Conservation (phyloP, 2,888 invertebrate genomes). For the Aphidoletes aphidimyza region DNA sequence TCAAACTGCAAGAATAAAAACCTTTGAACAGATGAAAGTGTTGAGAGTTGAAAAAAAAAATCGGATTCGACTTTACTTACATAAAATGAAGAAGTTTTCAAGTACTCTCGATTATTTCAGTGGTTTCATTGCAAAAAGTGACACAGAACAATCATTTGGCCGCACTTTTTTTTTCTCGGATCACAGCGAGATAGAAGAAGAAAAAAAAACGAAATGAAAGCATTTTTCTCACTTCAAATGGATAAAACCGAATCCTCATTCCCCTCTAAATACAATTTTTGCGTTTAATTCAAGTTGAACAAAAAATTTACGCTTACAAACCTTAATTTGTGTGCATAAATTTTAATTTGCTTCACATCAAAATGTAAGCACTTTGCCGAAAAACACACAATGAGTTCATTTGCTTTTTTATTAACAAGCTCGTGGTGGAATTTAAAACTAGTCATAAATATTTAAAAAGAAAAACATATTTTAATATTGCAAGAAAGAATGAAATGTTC, state of each 20-base stretch:
- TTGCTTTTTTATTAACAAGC: not conserved
- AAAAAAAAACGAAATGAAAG: not conserved
- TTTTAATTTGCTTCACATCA: conserved; percentile 41
- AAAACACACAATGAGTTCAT: no score
- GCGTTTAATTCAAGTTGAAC: not conserved
- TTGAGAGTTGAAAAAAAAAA: conserved; percentile 39
- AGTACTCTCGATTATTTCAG: conserved; percentile 24
- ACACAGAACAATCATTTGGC: conserved; percentile 12
- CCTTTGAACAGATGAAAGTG: not conserved
- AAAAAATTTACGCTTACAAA: not conserved
- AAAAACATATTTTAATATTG: no score
- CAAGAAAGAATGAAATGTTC: not conserved
- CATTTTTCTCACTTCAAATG: not conserved
- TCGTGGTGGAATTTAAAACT: not conserved
- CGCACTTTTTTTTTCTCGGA: not conserved
- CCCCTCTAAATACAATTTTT: conserved; percentile 17
- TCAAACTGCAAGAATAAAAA: not conserved
- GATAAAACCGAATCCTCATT: not conserved
- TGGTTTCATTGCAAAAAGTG: conserved; percentile 29
- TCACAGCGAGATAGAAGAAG: no score
- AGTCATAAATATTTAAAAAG: no score
- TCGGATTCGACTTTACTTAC: conserved; percentile 13
- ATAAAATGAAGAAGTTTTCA: conserved; percentile 45
- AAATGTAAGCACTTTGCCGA: not conserved
- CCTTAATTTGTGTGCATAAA: conserved; percentile 36